A percentile compares a stretch with the other conserved stretches of the same genome.
Conservation (phyloP, 2,888 invertebrate genomes). For the Dryobotodes eremita region DNA sequence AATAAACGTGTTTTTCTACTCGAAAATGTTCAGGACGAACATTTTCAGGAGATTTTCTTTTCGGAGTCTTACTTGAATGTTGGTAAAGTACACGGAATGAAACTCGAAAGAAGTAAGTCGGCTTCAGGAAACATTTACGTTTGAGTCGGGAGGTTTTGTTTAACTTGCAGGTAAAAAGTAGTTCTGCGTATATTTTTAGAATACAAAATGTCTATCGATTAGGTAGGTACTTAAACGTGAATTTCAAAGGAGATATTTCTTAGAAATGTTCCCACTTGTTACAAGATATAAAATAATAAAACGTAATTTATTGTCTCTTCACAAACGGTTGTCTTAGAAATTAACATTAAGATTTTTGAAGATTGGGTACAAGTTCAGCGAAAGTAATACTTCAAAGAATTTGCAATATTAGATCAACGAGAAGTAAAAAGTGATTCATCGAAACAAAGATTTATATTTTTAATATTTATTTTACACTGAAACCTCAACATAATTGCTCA, state of each 20-base stretch:
- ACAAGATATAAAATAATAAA: neutral
- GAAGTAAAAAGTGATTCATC: too few species aligned
- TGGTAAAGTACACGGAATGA: slow-evolving; percentile 11
- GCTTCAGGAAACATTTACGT: slow-evolving; percentile 30
- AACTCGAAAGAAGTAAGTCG: slow-evolving; percentile 14
- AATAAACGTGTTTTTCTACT: neutral
- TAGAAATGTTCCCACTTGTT: neutral
- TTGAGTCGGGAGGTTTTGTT: slow-evolving; percentile 27
- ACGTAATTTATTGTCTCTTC: neutral
- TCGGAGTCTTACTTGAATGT: slow-evolving; percentile 18
- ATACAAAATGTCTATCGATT: slow-evolving; percentile 16
- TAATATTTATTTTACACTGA: neutral
- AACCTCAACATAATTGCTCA: neutral
- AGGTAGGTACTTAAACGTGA: neutral
- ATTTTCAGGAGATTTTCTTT: slow-evolving; percentile 11
- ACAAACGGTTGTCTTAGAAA: neutral
- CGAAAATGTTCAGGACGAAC: slow-evolving; percentile 11
- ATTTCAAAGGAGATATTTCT: neutral
- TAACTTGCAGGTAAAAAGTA: slow-evolving; percentile 34
- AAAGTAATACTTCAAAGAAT: neutral
- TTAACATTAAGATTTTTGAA: neutral
- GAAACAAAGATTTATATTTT: neutral
- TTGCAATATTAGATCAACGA: too few species aligned
- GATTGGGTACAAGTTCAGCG: neutral
- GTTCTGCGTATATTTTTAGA: slow-evolving; percentile 32